These are phyloP conservation scores for Ariolimax columbianus DNA, from an alignment of 2,888 invertebrate species.

Conservation along the genomic window DNA sequence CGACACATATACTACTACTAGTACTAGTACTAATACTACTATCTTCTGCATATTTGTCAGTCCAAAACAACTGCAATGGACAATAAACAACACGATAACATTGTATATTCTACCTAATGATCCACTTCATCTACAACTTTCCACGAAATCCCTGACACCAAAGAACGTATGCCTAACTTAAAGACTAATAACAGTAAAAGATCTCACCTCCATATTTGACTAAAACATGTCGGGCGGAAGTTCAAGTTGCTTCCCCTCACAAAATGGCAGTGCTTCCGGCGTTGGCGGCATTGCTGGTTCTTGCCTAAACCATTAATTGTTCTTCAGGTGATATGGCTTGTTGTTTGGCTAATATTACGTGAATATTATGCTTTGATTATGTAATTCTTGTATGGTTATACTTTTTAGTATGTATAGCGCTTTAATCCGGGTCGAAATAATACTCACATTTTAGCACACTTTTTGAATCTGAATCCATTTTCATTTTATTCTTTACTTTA, in stretches of 20 bases:
- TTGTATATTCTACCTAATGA: no score
- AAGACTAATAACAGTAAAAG: no score
- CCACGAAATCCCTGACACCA: no score
- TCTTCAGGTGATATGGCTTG: neutral
- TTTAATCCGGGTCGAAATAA: neutral
- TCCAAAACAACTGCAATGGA: no score
- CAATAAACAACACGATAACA: no score
- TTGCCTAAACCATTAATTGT: neutral
- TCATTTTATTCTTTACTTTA: no score
- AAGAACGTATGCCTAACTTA: no score
- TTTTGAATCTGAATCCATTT: no score
- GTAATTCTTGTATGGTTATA: neutral
- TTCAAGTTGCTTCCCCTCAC: neutral
- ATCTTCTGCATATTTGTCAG: no score
- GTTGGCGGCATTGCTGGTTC: conserved; percentile 51
- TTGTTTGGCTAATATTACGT: neutral
- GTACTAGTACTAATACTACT: no score
- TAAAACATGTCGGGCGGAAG: neutral
- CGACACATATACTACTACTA: no score
- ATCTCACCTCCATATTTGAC: conserved; percentile 2
- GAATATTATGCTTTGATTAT: neutral
- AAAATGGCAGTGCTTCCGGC: conserved; percentile 45
- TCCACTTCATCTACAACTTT: no score
- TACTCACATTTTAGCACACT: neutral
- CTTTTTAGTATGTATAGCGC: neutral